These are phyloP conservation scores for Lepus timidus DNA, from an alignment of 2,113 vertebrate genomes.

Conservation along the genomic window DNA sequence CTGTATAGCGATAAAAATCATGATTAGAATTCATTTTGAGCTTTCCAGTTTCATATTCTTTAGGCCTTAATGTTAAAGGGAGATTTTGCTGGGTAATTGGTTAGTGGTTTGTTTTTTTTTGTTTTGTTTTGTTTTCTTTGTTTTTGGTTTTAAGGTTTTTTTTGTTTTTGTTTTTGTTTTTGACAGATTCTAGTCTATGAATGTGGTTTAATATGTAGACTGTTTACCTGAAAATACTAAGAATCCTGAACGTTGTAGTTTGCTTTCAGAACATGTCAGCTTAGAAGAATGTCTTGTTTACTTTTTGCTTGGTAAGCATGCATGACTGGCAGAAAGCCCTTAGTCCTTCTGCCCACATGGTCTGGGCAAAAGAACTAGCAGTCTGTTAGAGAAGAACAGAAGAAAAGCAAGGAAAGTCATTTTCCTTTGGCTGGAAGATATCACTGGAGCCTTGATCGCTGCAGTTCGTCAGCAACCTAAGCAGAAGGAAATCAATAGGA, in stretches of 20 bases:
- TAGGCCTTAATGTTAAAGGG: constrained; percentile 46
- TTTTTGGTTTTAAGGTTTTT: neutral
- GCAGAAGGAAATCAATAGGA: constrained; percentile 56
- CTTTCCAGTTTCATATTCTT: constrained; percentile 18
- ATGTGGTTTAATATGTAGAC: constrained; percentile 37
- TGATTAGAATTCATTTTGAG: neutral
- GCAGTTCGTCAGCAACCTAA: constrained; percentile 44
- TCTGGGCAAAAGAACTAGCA: neutral
- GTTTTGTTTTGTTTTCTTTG: constrained; percentile 20
- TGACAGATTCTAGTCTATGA: neutral
- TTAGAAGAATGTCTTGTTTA: constrained; percentile 70
- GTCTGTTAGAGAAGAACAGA: constrained; percentile 72
- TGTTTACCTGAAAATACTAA: constrained; percentile 34
- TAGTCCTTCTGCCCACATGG: neutral
- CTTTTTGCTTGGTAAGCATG: constrained; percentile 59
- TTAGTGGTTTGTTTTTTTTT: constrained; percentile 14
- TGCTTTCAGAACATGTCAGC: constrained; percentile 51
- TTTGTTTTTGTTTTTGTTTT: constrained; percentile 42
- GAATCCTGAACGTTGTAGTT: constrained; percentile 40
- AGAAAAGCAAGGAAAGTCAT: constrained; percentile 47
- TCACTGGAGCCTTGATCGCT: constrained; percentile 54
- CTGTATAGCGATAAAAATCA: constrained; percentile 2
- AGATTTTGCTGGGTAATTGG: neutral
- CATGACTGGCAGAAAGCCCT: neutral
- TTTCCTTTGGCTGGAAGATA: constrained; percentile 64